Percentiles rank a stretch among this genome's conserved stretches.
Conservation (phyloP, 1,140 invertebrate species). For the Oscheius sp. region DNA sequence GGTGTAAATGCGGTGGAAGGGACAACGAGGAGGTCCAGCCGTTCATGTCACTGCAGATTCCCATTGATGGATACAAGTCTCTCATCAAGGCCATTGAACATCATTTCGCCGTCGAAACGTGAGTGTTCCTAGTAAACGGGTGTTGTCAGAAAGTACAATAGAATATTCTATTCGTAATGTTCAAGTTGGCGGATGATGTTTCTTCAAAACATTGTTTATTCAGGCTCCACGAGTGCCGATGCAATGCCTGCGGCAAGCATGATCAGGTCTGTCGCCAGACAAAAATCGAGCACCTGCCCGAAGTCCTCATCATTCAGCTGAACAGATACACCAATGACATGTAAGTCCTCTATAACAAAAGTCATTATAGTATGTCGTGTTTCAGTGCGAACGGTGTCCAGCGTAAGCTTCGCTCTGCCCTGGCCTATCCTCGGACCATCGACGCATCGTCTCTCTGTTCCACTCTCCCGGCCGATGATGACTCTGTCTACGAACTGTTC, state of each 20-base stretch:
- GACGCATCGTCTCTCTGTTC: conserved; percentile 1
- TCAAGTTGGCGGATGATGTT: neutral
- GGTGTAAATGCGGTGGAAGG: conserved; percentile 39
- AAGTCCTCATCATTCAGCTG: conserved; percentile 50
- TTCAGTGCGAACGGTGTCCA: conserved; percentile 44
- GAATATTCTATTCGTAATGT: neutral
- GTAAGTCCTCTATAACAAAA: conserved; percentile 33
- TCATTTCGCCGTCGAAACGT: conserved; percentile 47
- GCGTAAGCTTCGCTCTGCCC: conserved; percentile 43
- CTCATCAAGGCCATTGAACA: conserved; percentile 44
- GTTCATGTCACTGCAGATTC: conserved; percentile 46
- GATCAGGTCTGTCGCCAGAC: conserved; percentile 30
- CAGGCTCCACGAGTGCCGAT: conserved; percentile 45
- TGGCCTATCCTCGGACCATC: conserved; percentile 49
- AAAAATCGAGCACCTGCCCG: conserved; percentile 42
- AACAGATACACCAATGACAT: conserved; percentile 51
- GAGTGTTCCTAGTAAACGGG: no score
- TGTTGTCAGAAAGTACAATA: no score
- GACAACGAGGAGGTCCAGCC: conserved; percentile 13
- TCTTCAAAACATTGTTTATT: conserved; percentile 12
- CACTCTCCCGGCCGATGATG: conserved; percentile 10
- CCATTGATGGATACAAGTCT: conserved; percentile 47
- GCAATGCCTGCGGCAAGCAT: conserved; percentile 36
- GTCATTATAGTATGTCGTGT: conserved; percentile 22
- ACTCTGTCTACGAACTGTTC: conserved; percentile 48